Base-by-base conservation (phyloP, 1,140 invertebrate species). In the Apis cerana region DNA sequence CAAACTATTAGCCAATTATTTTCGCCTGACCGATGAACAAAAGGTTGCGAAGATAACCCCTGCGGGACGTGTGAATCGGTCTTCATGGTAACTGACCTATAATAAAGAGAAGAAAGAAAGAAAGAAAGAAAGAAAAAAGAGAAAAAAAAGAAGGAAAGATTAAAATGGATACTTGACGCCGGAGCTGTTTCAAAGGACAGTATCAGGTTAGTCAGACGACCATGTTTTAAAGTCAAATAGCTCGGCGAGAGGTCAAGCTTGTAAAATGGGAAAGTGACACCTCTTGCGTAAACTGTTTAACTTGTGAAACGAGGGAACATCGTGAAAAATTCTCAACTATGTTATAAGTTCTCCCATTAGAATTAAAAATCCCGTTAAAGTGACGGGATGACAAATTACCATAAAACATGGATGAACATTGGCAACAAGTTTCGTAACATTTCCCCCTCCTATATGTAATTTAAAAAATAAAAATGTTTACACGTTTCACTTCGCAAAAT, bases 1-100 rank as follows among this genome's bases (percentile, higher is more conserved):
- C 21, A 69, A 69, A 69, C 48, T 85, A 83, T 82, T 79, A 61
- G 68, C 82, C 76, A 75, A 85, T 85, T 75, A 85, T 84, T 75
- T 56, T 67, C 70, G 83, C 70, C 61, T 80, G 65, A 15, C 48
- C 50, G 58, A 43, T 19, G 50, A 80, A 75, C 56, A 74, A 74
- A 43, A 68, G 65, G 19, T 67, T 48, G 65, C 19, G 48, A 52
- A n/a, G 33, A 50, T 43, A 59, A 27, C 27, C 27, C 27, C 27
- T 12, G 65, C 10, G 33, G 43, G 43, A 65, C 74, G 79, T 33
- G 54, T 58, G 74, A 79, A 84, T 78, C 67, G 61, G 27, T 70
- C 67, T 72, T 84, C 54, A 69, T 69, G 74, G 54, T 85, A 68
- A 68, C 58, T n/a, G 48, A 61, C 8, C 67, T 17, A 17, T 21